phyloP scores from a whole-genome alignment of 2,888 invertebrate species.

The Cephus pulcher region DNA sequence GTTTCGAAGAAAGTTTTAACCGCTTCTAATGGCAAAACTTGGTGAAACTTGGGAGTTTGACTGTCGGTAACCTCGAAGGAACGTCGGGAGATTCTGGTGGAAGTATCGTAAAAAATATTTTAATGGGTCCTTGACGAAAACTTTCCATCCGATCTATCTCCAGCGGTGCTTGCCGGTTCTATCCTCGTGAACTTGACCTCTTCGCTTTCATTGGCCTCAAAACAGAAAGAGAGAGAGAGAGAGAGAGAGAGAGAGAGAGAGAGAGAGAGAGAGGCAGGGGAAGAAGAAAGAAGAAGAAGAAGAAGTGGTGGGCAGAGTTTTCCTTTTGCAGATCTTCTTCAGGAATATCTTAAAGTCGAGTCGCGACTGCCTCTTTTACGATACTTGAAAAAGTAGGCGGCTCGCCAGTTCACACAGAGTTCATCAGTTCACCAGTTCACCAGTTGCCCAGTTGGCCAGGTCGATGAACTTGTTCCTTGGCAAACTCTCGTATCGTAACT shows the following conservation, averaged over 20 bases:
- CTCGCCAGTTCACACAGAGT: not conserved
- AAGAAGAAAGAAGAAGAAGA: not conserved
- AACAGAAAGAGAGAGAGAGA: not conserved
- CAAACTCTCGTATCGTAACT: not conserved
- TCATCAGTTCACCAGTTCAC: not conserved
- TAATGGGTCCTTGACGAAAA: conserved; percentile 36
- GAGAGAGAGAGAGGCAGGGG: not conserved
- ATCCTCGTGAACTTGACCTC: conserved; percentile 41
- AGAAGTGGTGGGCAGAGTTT: not conserved
- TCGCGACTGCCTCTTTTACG: not conserved
- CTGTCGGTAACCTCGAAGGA: conserved; percentile 51
- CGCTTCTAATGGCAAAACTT: conserved; percentile 63
- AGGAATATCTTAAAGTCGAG: not conserved
- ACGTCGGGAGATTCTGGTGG: conserved; percentile 27
- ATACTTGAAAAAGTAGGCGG: not conserved
- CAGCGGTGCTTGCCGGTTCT: conserved; percentile 21
- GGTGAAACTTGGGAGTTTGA: conserved; percentile 57
- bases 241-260: no score
- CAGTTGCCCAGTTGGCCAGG: not conserved
- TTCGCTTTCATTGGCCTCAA: not conserved
- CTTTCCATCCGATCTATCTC: conserved; percentile 41
- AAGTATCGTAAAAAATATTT: conserved; percentile 28
- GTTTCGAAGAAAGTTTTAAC: conserved; percentile 64
- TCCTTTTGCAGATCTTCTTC: not conserved
- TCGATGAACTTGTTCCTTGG: not conserved